Conservation (phyloP, 2,888 invertebrate species). For the Stictocephala bisonia region DNA sequence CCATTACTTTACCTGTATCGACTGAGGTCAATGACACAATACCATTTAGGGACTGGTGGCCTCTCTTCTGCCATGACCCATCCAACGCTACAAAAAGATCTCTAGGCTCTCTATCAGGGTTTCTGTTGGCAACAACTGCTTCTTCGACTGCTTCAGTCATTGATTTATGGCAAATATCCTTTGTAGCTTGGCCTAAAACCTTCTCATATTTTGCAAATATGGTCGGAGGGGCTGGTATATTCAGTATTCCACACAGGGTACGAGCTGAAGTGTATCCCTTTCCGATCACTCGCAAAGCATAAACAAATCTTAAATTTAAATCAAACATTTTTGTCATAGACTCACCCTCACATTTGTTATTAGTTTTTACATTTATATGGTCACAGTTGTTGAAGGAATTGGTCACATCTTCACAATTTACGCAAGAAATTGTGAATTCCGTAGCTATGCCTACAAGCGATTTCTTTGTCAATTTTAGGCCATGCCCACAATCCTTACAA, state of each 20-base stretch:
- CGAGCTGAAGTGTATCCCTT: neutral
- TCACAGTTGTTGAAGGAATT: neutral
- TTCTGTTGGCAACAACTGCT: neutral
- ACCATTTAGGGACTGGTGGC: too few relatives aligned
- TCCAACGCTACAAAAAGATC: too few relatives aligned
- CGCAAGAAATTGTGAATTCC: neutral
- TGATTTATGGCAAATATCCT: neutral
- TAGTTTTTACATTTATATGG: too few relatives aligned
- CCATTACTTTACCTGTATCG: too few relatives aligned
- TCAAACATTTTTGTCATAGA: too few relatives aligned
- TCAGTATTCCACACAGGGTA: neutral
- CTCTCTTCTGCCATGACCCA: too few relatives aligned
- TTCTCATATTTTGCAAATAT: conserved; percentile 22
- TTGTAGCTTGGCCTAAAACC: neutral
- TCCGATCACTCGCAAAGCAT: conserved; percentile 10
- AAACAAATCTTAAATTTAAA: neutral
- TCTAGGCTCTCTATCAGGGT: too few relatives aligned
- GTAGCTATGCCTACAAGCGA: neutral
- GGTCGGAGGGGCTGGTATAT: conserved; percentile 3
- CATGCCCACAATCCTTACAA: neutral
- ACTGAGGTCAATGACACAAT: too few relatives aligned
- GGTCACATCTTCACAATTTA: neutral
- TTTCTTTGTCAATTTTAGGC: neutral
- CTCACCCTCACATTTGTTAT: too few relatives aligned
- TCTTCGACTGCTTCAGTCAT: conserved; percentile 16